Conservation (phyloP, 1,140 invertebrate species). For the Drosophila kikkawai region DNA sequence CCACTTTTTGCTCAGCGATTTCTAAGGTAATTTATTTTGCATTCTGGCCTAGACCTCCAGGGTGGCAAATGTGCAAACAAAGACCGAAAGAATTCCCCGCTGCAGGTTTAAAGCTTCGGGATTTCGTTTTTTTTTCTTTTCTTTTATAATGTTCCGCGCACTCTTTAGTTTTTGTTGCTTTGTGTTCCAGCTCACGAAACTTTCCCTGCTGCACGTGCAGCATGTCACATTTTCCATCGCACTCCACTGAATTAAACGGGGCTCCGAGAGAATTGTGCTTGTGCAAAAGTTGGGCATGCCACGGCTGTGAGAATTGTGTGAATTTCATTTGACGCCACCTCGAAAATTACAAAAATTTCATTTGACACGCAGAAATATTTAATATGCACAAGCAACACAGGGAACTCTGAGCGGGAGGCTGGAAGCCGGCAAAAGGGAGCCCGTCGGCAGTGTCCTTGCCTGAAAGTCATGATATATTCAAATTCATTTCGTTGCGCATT, state of each 20-base stretch:
- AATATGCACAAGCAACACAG: conserved; percentile 41
- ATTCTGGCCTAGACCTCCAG: conserved; percentile 51
- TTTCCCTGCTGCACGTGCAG: conserved; percentile 47
- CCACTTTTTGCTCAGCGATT: conserved; percentile 37
- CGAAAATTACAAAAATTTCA: conserved; percentile 71
- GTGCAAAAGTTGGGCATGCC: conserved; percentile 39
- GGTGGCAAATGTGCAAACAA: conserved; percentile 3
- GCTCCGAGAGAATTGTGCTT: conserved; percentile 18
- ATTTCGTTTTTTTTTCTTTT: background rate
- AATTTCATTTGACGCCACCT: conserved; percentile 72
- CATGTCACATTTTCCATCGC: conserved; percentile 47
- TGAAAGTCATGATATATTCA: conserved; percentile 71
- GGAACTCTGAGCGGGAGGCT: background rate
- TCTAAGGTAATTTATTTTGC: conserved; percentile 67
- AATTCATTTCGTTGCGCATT: conserved; percentile 68
- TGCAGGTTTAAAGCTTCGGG: conserved; percentile 28
- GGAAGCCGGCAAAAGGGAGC: background rate
- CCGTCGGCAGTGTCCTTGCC: conserved; percentile 37
- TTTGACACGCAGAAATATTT: conserved; percentile 81
- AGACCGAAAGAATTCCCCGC: conserved; percentile 1
- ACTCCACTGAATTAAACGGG: conserved; percentile 45
- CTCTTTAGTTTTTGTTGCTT: conserved; percentile 1
- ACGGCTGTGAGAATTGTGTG: conserved; percentile 62
- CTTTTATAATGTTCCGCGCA: background rate
- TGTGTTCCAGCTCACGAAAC: conserved; percentile 24